Evolutionary conservation across 2,888 invertebrate species (phyloP), one percentile per base, ranked within the genome.

Genomic region (Drosophila neotestacea): DNA sequence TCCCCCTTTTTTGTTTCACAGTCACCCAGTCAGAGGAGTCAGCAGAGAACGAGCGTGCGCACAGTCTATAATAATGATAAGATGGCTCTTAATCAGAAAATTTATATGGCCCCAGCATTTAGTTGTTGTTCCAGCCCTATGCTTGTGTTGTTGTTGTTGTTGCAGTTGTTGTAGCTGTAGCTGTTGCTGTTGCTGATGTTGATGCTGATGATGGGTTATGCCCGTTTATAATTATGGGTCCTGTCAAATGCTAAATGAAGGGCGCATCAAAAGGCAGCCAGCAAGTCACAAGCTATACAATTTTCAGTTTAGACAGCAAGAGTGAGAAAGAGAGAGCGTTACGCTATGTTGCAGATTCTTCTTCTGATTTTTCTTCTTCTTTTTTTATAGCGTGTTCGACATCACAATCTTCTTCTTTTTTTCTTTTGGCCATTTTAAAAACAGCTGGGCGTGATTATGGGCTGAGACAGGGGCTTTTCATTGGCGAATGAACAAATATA

Each of bases 1-100:
- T 62, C 39, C 42, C 39, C 28, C 47, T 56, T 38, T 73, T 66
- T 85, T 47, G 36, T 39, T 41, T 28, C 47, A 34, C 34, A 36
- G 34, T 50, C 47, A 34, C 10, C 55, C 55, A 41, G 58, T 41
- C 69, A 36, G 47, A 13, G 68, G 42, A 16, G 64, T 56, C 68
- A 48, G 42, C 54, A 46, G 52, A 52, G 47, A 54, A 54, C 64
- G 79, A 88, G 87, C 85, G 89, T 88, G 87, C 85, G 85, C 87
- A 82, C 85, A 87, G 84, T 88, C 91, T 83, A 88, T 86, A 86
- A 90, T 91, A 91, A 91, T 92, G 92, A 92, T 92, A 92, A 92
- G 91, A 91, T 91, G 91, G 88, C 91, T 92, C 92, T 92, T 92
- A 92, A 92, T 92, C 92, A 91, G 91, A 91, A 91, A 91, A 92